phyloP scores from a whole-genome alignment of 2,113 vertebrate genomes.

The Otis tarda region DNA sequence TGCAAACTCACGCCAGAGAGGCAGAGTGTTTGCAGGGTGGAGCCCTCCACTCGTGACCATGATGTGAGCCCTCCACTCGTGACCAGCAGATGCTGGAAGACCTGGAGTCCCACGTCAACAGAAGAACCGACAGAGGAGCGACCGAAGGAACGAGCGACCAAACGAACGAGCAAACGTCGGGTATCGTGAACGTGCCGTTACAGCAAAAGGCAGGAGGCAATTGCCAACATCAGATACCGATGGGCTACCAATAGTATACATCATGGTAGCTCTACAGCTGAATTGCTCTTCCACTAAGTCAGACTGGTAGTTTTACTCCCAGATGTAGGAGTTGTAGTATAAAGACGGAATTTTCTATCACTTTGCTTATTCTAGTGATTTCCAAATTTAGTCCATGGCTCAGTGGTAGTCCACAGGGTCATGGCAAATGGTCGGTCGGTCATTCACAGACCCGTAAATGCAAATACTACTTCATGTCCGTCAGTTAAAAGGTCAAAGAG shows the following conservation, averaged over 20 bases:
- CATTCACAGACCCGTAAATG: background rate
- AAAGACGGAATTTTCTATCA: background rate
- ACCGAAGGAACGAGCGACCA: background rate
- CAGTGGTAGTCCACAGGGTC: background rate
- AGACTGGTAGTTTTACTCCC: background rate
- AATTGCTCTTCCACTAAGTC: background rate
- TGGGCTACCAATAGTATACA: background rate
- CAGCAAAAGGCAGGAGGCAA: background rate
- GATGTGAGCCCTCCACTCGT: background rate
- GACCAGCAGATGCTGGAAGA: background rate
- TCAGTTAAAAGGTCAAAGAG: background rate
- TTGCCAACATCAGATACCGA: background rate
- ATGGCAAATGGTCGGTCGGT: background rate
- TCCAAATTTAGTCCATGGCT: background rate
- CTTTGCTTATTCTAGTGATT: background rate
- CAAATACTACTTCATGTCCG: background rate
- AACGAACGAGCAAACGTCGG: accelerated
- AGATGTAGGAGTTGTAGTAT: background rate
- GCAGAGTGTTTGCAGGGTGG: background rate
- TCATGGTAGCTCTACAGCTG: background rate
- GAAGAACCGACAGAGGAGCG: background rate
- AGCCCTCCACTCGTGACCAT: background rate
- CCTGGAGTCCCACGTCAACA: accelerated
- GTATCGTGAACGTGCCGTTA: accelerated
- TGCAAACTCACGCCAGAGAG: background rate